Evolutionary conservation across 1,140 invertebrate species (phyloP), one percentile per base, ranked within the genome.

Genomic region (Ceratina calcarata): DNA sequence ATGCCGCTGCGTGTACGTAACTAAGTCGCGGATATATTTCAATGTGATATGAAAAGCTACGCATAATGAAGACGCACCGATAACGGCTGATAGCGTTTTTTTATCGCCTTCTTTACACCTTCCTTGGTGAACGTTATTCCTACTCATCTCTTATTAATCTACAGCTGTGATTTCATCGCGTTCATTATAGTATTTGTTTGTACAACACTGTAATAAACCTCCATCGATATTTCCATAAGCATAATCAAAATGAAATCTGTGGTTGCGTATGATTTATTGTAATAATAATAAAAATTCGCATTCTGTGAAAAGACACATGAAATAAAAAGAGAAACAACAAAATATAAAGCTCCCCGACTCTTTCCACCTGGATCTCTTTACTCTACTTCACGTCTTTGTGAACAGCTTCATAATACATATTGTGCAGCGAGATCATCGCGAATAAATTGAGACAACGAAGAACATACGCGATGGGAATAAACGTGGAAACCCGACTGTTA

Each of bases 1-100:
- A 37, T 22, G 61, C 51, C 16, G 18, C 24, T 8, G n/a, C 51
- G 32, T 20, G 13, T 45, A 45, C 51, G 49, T 18, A 67, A 75
- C 62, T 67, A 53, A 76, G 64, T 76, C 53, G 73, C 24, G 22
- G 53, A 20, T 22, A 68, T 27, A 24, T 76, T 55, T 68, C 55
- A 57, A 57, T 10, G 45, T 22, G 45, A 68, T 49, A 49, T 12
- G 32, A 60, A 60, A 68, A 20, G 22, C 64, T 20, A 4, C 12
- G 53, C 13, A 22, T 24, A 45, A 76, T 20, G 51, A 76, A 67
- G 20, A 49, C 27, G 18, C 1, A n/a, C 24, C 2, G 45, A 32
- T 20, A 53, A 32, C 22, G 24, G 12, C 12, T 10, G 16, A 18
- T 51, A 12, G 15, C 27, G 12, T 49, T 20, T 57, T 20, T 57